phyloP scores from a whole-genome alignment of 2,797 vertebrate species.

The Myripristis murdjan region DNA sequence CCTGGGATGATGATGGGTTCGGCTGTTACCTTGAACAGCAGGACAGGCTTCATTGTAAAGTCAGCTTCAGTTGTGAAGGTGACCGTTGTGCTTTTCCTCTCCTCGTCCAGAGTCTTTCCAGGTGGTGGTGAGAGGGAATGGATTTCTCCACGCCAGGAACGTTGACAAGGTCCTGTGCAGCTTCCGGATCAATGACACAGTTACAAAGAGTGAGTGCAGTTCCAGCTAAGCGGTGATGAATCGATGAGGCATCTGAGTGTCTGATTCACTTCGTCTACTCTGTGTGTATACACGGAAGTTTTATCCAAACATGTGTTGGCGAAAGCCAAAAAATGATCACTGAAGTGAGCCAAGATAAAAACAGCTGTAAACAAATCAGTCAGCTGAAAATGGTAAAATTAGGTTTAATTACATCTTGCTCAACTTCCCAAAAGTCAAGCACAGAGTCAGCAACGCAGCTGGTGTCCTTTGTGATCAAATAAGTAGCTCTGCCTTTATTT shows the following conservation, averaged over 20 bases:
- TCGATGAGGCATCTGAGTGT: neutral
- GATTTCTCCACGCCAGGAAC: slow-evolving; percentile 94
- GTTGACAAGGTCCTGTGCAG: slow-evolving; percentile 97
- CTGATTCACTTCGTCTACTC: neutral
- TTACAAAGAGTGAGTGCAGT: slow-evolving; percentile 92
- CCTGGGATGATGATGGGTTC: slow-evolving; percentile 12
- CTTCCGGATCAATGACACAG: slow-evolving; percentile 95
- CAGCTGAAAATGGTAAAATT: slow-evolving; percentile 18
- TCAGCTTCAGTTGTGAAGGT: neutral
- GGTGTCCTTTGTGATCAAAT: slow-evolving; percentile 34
- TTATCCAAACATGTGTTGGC: neutral
- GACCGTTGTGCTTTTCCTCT: slow-evolving; percentile 23
- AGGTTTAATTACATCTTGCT: neutral
- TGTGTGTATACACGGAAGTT: neutral
- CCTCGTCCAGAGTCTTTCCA: slow-evolving; percentile 91
- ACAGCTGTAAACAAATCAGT: neutral
- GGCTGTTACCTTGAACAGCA: neutral
- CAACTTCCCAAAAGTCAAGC: slow-evolving; percentile 33
- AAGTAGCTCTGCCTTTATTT: slow-evolving; percentile 20
- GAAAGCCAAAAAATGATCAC: neutral
- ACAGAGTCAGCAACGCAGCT: slow-evolving; percentile 18
- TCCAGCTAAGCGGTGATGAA: neutral
- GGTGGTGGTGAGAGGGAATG: slow-evolving; percentile 96
- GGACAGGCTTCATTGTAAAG: neutral
- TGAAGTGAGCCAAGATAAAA: slow-evolving; percentile 17